These are phyloP conservation scores for Zapus hudsonius DNA, from an alignment of 2,113 vertebrate species.

Conservation along the genomic window DNA sequence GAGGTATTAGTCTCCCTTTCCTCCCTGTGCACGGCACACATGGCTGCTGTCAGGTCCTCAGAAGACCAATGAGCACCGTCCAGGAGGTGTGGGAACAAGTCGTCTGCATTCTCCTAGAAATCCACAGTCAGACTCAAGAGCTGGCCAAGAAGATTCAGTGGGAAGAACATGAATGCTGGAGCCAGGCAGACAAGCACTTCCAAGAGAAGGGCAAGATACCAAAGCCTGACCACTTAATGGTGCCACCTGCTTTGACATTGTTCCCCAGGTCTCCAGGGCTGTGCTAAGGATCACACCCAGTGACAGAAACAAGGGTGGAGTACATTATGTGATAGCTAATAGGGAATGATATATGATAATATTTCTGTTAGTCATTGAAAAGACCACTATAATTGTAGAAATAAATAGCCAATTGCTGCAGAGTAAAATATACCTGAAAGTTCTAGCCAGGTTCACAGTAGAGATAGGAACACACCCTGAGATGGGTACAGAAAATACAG, in stretches of 20 bases:
- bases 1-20: background rate
- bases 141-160: background rate
- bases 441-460: slow-evolving; percentile 13
- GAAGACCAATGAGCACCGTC: slow-evolving; percentile 63
- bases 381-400: background rate
- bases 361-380: slow-evolving; percentile 5
- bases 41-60: slow-evolving; percentile 56
- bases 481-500: background rate
- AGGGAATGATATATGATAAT: background rate
- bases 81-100: background rate
- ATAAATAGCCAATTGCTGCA: background rate
- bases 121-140: slow-evolving; percentile 41
- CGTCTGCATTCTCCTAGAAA: slow-evolving; percentile 1
- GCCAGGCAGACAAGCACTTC: background rate
- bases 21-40: background rate
- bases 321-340: background rate
- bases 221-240: background rate
- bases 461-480: slow-evolving; percentile 5
- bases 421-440: slow-evolving; percentile 31
- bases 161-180: slow-evolving; percentile 3
- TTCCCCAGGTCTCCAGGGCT: slow-evolving; percentile 16
- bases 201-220: background rate
- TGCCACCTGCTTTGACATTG: background rate
- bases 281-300: background rate
- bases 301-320: slow-evolving; percentile 9